phyloP scores from a whole-genome alignment of 2,113 vertebrate species.

The Desmodus rotundus region DNA sequence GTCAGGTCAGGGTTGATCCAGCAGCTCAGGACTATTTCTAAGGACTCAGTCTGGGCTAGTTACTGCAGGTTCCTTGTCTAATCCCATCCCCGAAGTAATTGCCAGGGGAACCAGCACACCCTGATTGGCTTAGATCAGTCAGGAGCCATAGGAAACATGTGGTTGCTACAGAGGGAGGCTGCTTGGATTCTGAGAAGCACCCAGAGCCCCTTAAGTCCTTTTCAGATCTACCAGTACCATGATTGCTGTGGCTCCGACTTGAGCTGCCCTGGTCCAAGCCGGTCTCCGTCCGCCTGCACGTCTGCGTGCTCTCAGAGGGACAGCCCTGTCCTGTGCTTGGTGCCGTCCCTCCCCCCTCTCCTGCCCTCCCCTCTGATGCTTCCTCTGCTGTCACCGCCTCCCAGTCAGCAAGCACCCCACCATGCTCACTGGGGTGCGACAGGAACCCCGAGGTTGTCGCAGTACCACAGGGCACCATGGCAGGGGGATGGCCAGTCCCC shows the following conservation, averaged over 20 bases:
- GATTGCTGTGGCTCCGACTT: background rate
- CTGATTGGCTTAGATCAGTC: background rate
- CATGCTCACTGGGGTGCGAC: background rate
- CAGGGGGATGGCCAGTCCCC: background rate
- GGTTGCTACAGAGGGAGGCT: background rate
- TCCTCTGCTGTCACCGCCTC: background rate
- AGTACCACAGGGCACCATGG: background rate
- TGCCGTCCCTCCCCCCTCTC: background rate
- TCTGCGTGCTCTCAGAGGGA: background rate
- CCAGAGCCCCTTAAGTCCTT: background rate
- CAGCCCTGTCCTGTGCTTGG: rapidly evolving
- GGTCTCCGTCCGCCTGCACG: background rate
- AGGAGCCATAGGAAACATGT: background rate
- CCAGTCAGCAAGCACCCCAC: background rate
- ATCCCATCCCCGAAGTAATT: background rate
- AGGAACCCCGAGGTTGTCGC: background rate
- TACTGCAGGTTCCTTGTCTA: background rate
- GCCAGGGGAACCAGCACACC: background rate
- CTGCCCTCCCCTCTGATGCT: rapidly evolving
- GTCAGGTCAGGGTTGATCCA: constrained; percentile 31
- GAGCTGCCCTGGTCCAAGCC: background rate
- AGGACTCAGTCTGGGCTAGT: background rate
- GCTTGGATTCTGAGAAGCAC: background rate
- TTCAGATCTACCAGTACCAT: background rate
- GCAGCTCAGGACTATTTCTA: background rate